Evolutionary conservation across 2,888 invertebrate genomes (phyloP), one percentile per base, ranked within the genome.

Genomic region (Scaptomyza tumidula): DNA sequence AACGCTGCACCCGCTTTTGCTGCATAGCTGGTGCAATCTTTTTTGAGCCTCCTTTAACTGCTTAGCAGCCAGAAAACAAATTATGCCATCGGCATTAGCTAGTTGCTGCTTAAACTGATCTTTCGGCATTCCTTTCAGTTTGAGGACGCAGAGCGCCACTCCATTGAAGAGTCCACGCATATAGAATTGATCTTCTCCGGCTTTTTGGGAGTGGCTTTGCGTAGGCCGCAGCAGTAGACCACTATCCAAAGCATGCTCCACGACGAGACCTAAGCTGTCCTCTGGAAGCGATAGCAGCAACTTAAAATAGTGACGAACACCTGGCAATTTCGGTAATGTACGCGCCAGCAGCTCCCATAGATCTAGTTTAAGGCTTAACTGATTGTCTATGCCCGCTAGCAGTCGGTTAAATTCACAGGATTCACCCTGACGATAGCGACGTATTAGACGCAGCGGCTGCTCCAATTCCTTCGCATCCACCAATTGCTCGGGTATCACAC

Each of bases 401-500:
- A 89, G 63, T 13, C 75, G 50, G 1, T 78, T 79, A 85, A 86
- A 90, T 65, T 90, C 79, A 57, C 89, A 91, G 11, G 90, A 78
- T 10, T 84, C 73, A 0, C 94, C 94, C 6, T 86, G 84, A 56
- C 93, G 92, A 75, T 94, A 94, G 27, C 93, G 91, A 76, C 93
- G 93, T 85, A 93, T 93, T 79, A 93, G 78, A 49, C 88, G 80
- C 41, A 95, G 81, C 0, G 93, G 66, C 3, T 56, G 58, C 33
- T 64, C 50, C 35, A 19, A 35, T 10, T 50, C 19, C 1, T n/a
- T 57, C 4, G 59, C 58, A 75, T 80, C 31, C 9, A 89, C 59
- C 50, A 86, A 70, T 10, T 84, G 63, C 0, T 67, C 65, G 5
- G 88, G 68, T 0, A 78, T 72, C 45, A 88, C 86, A 1, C 90